phyloP scores from a whole-genome alignment of 2,888 invertebrate species.

The Papilio demoleus region DNA sequence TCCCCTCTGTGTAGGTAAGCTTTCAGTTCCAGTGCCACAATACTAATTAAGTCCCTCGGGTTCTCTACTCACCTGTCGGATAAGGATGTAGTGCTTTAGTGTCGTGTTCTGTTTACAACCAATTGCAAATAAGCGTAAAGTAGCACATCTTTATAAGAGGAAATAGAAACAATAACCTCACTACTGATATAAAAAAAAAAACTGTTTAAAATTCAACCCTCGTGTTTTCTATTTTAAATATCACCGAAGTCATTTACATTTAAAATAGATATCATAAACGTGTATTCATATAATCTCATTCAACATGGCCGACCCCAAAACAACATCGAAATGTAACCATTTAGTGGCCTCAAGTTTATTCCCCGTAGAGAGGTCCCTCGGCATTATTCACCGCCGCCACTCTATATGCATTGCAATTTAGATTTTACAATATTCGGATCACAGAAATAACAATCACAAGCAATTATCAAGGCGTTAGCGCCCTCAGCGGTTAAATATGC shows the following conservation, averaged over 20 bases:
- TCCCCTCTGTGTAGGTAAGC: conserved; percentile 43
- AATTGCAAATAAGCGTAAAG: not conserved
- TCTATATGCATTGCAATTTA: conserved; percentile 65
- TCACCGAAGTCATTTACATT: not conserved
- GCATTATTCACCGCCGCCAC: conserved; percentile 54
- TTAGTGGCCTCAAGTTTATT: conserved; percentile 46
- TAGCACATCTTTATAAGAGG: no score
- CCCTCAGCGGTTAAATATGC: conserved; percentile 48
- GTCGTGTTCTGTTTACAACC: conserved; percentile 1
- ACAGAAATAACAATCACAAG: conserved; percentile 61
- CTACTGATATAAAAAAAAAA: not conserved
- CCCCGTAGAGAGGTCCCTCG: conserved; percentile 47
- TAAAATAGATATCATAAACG: conserved; percentile 3
- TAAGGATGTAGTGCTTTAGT: conserved; percentile 39
- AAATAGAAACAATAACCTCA: no score
- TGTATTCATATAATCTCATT: conserved; percentile 5
- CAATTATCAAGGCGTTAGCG: conserved; percentile 56
- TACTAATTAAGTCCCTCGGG: conserved; percentile 55
- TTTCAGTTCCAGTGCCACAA: conserved; percentile 41
- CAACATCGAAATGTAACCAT: conserved; percentile 38
- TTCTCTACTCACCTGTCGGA: conserved; percentile 50
- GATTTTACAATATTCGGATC: conserved; percentile 63
- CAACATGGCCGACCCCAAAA: conserved; percentile 11
- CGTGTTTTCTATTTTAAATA: not conserved
- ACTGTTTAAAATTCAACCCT: not conserved